Evolutionary conservation across 1,140 invertebrate species (phyloP), one percentile per base, ranked within the genome.

Genomic region (Achroia grisella): DNA sequence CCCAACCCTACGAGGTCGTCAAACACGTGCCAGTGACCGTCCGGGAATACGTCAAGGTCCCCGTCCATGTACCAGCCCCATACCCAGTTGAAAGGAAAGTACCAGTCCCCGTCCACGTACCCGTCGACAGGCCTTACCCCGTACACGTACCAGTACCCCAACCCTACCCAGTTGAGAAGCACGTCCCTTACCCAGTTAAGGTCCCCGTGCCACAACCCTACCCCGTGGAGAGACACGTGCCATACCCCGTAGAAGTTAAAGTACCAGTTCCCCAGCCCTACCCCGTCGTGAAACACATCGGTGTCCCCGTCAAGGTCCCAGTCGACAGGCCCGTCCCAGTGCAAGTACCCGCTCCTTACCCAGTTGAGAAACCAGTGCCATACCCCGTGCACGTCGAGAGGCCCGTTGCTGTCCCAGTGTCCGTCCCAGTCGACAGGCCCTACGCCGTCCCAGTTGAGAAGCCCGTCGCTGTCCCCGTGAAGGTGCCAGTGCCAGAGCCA

Each of bases 131-230:
- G 64, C 90, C 88, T 1, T 88, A 91, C 55, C 90, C 90, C 34
- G 88, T 90, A 45, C 89, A 89, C 58, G 89, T 92, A 2, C 87
- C 89, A 37, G 86, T 91, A 10, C 90, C 91, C 8, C 87, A 90
- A 52, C 91, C 90, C n/a, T 91, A 90, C 72, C 89, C 89, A 28
- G 91, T 92, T 15, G 90, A 91, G 63, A 91, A 91, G 57, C 89
- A 88, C 52, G 74, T 91, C 1, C 90, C 88, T 13, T 88, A 90
- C 48, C 89, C 89, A 14, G 88, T 91, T 11, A 89, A 91, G 74
- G 89, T 91, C 4, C 86, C 75, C 13, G 86, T 90, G 30, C 89
- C 89, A 4, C 86, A 88, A 53, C 90, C 90, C 9, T 91, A 91
- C 73, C 89, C 90, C 41, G 89, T 92, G 12, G 90, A 90, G 71